phyloP scores from a whole-genome alignment of 2,113 vertebrate genomes.

The Daboia siamensis region DNA sequence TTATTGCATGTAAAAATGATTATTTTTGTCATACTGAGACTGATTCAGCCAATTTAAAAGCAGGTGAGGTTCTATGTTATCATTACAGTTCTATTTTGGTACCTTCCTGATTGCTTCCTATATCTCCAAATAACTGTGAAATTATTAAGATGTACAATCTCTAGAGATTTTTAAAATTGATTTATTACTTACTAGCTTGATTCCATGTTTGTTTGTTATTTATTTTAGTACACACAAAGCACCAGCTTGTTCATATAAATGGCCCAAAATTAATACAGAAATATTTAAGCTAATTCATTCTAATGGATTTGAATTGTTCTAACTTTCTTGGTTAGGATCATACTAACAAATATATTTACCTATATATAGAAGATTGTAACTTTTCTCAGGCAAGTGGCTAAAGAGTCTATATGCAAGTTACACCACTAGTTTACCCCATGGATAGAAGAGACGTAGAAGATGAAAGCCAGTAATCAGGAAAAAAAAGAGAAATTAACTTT shows the following conservation, averaged over 20 bases:
- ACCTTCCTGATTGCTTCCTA: not conserved
- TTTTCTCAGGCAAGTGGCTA: not conserved
- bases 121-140: not conserved
- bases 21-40: not conserved
- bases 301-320: not conserved
- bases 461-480: not conserved
- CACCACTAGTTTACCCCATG: not conserved
- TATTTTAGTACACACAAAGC: not conserved
- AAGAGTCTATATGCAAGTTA: not conserved
- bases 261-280: not conserved
- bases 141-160: not conserved
- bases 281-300: not conserved
- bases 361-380: not conserved
- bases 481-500: not conserved
- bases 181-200: not conserved
- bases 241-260: not conserved
- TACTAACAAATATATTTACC: not conserved
- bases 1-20: slow-evolving; percentile 4
- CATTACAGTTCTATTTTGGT: not conserved
- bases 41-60: not conserved
- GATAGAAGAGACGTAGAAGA: not conserved
- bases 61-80: not conserved
- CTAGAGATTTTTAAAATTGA: not conserved
- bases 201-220: not conserved
- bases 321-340: not conserved